Evolutionary conservation across 2,113 vertebrate genomes (phyloP), one percentile per base, ranked within the genome.

Genomic region (Poecile atricapillus): DNA sequence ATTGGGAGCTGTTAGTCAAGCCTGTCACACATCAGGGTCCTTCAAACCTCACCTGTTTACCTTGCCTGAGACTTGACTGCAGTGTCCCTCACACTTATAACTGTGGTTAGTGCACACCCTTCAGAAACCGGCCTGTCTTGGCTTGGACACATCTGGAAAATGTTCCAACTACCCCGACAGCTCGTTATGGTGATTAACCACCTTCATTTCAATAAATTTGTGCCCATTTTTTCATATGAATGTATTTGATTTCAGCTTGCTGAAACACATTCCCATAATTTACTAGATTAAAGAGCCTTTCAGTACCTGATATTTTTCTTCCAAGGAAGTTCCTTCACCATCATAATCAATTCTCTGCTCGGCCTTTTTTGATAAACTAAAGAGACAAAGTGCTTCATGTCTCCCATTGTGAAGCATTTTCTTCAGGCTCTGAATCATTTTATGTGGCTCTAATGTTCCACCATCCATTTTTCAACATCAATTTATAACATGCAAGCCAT

Each of bases 231-330:
- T 93, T 93, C 85, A 53, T 62, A 84, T 43, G n/a, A 91, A 94
- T 91, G 58, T 76, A 94, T 95, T 74, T 85, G 47, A 74, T 77
- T 94, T 93, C 85, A 90, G 59, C 76, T 90, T 86, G 67, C 87
- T 90, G 90, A 71, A 93, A 94, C 75, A 63, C 75, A 83, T 90
- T 94, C 82, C 76, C 88, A 80, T 92, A 88, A 95, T 93, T 94
- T 88, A 86, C 78, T 81, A 93, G 94, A 95, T 90, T 89, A 92
- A 95, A 96, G 75, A 75, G 87, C 90, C 59, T 95, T 95, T 94
- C 85, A 86, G 68, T 86, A 96, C 85, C 90, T 89, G 90, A 0
- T 91, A 93, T 93, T 93, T 95, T 95, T 93, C 87, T 97, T 78
- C 64, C 68, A 82, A 65, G 69, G 67, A 95, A 95, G 79, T 88